Percentiles rank a stretch among this genome's conserved stretches.
Evolutionary conservation across 1,140 invertebrate species (phyloP).

Genomic region (Leptonema lineaticorne): DNA sequence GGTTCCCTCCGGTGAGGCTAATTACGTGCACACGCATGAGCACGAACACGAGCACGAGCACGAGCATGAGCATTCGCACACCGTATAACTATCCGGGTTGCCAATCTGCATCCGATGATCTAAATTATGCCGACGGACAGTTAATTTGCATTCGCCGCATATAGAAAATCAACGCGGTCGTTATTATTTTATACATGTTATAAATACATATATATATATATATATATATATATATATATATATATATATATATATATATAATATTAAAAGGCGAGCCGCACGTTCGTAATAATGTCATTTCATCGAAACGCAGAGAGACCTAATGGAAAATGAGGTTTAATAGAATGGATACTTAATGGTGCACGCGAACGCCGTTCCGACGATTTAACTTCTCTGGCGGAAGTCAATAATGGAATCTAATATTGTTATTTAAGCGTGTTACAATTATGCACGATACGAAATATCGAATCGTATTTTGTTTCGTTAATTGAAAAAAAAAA

Average conservation of each 20-base stretch:
- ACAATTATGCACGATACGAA: too few species aligned
- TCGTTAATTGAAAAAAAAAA: too few species aligned
- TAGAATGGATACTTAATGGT: too few species aligned
- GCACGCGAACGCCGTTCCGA: too few species aligned
- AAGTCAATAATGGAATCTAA: too few species aligned
- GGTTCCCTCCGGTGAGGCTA: neutral
- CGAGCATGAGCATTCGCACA: neutral
- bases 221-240: neutral
- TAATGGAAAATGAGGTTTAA: too few species aligned
- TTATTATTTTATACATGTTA: neutral
- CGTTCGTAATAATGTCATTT: too few species aligned
- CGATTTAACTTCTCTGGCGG: too few species aligned
- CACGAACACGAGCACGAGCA: neutral
- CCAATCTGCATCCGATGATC: conserved; percentile 19
- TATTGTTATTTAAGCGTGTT: too few species aligned
- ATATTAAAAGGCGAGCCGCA: neutral
- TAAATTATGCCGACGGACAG: conserved; percentile 14
- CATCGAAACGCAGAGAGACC: too few species aligned
- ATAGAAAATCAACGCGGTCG: neutral
- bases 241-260: neutral
- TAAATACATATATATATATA: neutral
- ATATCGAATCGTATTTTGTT: too few species aligned
- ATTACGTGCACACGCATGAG: conserved; percentile 15
- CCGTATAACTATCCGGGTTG: conserved; percentile 6
- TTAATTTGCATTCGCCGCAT: conserved; percentile 6